Conservation (phyloP, 2,888 invertebrate genomes). For the Miltochrista miniata region DNA sequence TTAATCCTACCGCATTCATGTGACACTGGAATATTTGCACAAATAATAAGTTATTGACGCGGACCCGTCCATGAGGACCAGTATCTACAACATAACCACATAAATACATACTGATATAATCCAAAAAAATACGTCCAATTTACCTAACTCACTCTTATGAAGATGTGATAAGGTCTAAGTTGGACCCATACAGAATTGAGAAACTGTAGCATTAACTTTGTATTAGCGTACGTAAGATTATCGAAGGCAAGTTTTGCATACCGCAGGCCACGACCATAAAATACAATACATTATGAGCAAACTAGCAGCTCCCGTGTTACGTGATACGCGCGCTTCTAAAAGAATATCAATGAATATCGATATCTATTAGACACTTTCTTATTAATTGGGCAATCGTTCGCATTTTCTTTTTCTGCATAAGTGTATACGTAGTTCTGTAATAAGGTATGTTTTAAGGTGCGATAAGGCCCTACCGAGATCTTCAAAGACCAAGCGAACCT, state of each 20-base stretch:
- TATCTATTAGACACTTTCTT: constrained; percentile 53
- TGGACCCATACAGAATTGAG: constrained; percentile 25
- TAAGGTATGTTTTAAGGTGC: no score
- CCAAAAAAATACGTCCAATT: constrained; percentile 6
- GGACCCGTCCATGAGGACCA: constrained; percentile 52
- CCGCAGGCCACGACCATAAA: constrained; percentile 74
- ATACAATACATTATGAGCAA: constrained; percentile 74
- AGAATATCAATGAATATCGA: constrained; percentile 60
- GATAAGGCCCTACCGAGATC: no score
- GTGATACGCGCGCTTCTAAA: constrained; percentile 61
- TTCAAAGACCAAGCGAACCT: no score
- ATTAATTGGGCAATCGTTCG: constrained; percentile 50
- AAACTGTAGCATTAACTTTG: constrained; percentile 53
- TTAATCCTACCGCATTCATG: constrained; percentile 55
- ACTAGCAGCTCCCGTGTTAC: constrained; percentile 72
- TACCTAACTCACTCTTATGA: constrained; percentile 16
- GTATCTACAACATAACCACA: constrained; percentile 51
- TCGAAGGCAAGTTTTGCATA: constrained; percentile 76
- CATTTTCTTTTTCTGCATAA: constrained; percentile 36
- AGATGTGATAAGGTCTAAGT: constrained; percentile 37
- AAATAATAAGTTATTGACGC: constrained; percentile 64
- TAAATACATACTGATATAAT: constrained; percentile 40
- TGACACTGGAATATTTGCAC: constrained; percentile 69
- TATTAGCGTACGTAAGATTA: constrained; percentile 63
- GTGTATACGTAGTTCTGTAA: constrained; percentile 23